Evolutionary conservation across 2,113 vertebrate genomes (phyloP), one percentile per base, ranked within the genome.

Genomic region (Perognathus longimembris): DNA sequence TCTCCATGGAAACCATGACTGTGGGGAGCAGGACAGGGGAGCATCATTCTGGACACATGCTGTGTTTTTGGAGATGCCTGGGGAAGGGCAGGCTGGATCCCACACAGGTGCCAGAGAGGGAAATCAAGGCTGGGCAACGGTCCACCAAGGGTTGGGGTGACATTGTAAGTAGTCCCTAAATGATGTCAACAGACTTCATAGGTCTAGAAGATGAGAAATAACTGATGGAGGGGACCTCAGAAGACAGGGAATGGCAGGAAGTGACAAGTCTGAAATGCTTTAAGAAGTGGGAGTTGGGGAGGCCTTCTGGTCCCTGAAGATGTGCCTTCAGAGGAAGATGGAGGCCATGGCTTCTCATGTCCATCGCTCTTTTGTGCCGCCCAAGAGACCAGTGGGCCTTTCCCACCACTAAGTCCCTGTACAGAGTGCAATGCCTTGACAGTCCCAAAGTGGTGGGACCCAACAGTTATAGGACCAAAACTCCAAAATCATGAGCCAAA

Each of bases 1-100:
- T 97, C 97, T 97, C 96, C 26, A 95, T 98, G 73, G 97, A 98
- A 93, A 99, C 92, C 24, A 95, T 97, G 63, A 99, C 98, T 99
- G 89, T 1, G 84, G 80, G 17, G 84, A 96, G 92, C 2, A 34
- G 1, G n/a, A 30, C 21, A 66, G 45, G 76, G 21, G 28, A 81
- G 24, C n/a, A 54, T 88, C 34, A 70, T 21, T 4, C 18, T n/a
- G 32, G 59, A 30, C 4, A 15, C n/a, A n/a, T n/a, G n/a, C n/a
- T 42, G 15, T 3, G 21, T 36, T 42, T 36, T 26, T 15, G 45
- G 59, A 42, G 22, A 80, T 4, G 38, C 45, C 12, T 5, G 3
- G 10, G 21, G 20, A 61, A 21, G 59, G 22, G 59, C 59, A 61
- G 57, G 24, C 59, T 26, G 5, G 11, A 5, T 61, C 59, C 59